These are phyloP conservation scores for Eupithecia subfuscata DNA, from an alignment of 2,888 invertebrate species.

Conservation along the genomic window DNA sequence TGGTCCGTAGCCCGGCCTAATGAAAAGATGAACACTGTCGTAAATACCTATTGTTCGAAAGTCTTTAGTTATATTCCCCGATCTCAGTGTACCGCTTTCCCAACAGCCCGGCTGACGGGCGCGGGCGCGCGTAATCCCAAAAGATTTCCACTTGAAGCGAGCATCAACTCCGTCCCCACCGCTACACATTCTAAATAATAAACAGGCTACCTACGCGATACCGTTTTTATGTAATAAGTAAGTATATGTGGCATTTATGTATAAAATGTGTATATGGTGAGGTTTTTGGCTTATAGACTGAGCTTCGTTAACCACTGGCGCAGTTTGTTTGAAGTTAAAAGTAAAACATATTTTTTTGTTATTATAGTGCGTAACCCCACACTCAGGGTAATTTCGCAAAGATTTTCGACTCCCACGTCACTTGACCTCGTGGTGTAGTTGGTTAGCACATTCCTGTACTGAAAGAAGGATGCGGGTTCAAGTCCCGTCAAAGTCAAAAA, in stretches of 20 bases:
- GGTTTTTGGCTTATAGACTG: neutral
- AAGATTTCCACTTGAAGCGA: constrained; percentile 84
- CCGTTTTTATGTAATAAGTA: constrained; percentile 31
- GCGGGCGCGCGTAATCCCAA: constrained; percentile 76
- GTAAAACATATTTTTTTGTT: too few relatives aligned
- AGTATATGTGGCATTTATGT: neutral
- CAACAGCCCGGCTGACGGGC: constrained; percentile 67
- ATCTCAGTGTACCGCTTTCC: constrained; percentile 52
- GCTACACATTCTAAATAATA: constrained; percentile 85
- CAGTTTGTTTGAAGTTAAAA: neutral
- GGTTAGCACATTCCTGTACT: too few relatives aligned
- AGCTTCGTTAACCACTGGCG: neutral
- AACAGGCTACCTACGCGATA: constrained; percentile 70
- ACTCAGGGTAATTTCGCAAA: too few relatives aligned
- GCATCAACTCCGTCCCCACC: constrained; percentile 80
- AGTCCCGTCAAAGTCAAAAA: too few relatives aligned
- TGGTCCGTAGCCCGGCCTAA: too few relatives aligned
- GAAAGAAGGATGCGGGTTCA: too few relatives aligned
- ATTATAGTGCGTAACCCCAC: too few relatives aligned
- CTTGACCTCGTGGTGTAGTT: too few relatives aligned
- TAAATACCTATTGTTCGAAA: too few relatives aligned
- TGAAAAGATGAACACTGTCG: too few relatives aligned
- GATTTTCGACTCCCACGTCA: too few relatives aligned
- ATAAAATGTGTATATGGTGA: neutral
- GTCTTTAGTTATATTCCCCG: neutral